Base-by-base conservation (phyloP, 2,888 invertebrate species). In the Ceriagrion tenellum region DNA sequence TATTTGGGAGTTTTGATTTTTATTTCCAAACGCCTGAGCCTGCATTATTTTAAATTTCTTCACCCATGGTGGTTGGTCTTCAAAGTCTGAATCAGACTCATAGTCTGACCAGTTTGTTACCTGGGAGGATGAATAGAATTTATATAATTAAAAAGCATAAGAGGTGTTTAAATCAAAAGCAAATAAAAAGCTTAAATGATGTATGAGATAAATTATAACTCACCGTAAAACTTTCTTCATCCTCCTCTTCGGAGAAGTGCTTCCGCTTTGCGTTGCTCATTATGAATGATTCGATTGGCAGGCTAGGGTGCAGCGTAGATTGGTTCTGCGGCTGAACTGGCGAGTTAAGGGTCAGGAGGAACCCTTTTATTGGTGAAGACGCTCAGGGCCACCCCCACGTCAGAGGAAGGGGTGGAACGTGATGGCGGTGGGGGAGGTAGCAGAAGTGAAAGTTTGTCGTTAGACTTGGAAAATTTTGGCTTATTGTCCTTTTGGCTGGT, bases 1-100 rank as follows among this genome's bases (percentile, higher is more conserved):
- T 63, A 63, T 63, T 63, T 63, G 63, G 63, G 63, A 63, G 63
- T 63, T 63, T 63, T 63, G 63, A 63, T 63, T 63, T 63, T 16
- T 63, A 63, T 63, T 63, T 63, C 63, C 63, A 63, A 63, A 69
- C 69, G 23, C 69, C 69, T 69, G 69, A 69, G 69, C 69, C 69
- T 69, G 69, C 69, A 69, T 69, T 69, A 69, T 69, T 69, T 69
- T 69, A 69, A 69, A 69, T 69, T 69, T 69, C 69, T 69, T 69
- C 69, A 69, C 69, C 69, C n/a, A 69, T 69, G 69, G 69, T 69
- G 69, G 69, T 69, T 69, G 69, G 69, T 69, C 69, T 69, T 69
- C 69, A 69, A 69, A 69, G 69, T 69, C 69, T 69, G 69, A 69
- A 69, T 69, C 69, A 69, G 69, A 69, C 69, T 69, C 69, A 69